Conservation (phyloP, 2,113 vertebrate genomes). For the Periophthalmus modestus region DNA sequence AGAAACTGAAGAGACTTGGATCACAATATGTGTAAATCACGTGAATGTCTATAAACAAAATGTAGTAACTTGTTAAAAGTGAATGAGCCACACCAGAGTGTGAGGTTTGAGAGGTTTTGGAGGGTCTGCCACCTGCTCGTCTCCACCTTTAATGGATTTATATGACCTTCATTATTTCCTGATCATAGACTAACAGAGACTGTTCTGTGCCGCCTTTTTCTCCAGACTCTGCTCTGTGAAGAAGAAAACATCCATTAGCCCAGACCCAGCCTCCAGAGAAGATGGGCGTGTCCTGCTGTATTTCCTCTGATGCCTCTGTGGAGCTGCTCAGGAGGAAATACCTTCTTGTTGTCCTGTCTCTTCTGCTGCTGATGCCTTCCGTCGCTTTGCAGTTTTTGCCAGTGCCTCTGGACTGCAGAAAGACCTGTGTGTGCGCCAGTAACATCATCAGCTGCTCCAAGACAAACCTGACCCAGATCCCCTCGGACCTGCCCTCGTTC, state of each 20-base stretch:
- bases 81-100: too few species aligned
- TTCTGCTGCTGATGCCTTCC: slow-evolving; percentile 50
- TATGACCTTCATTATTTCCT: neutral
- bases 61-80: too few species aligned
- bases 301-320: slow-evolving; percentile 13
- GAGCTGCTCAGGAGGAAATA: slow-evolving; percentile 17
- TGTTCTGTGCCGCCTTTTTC: slow-evolving; percentile 44
- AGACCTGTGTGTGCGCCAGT: slow-evolving; percentile 89
- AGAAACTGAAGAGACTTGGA: neutral
- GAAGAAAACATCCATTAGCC: slow-evolving; percentile 5
- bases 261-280: slow-evolving; percentile 19
- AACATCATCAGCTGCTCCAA: slow-evolving; percentile 93
- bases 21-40: neutral
- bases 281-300: slow-evolving; percentile 37
- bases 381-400: slow-evolving; percentile 34
- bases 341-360: slow-evolving; percentile 38
- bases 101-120: too few species aligned
- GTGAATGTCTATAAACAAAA: too few species aligned
- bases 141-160: neutral
- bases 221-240: slow-evolving; percentile 19
- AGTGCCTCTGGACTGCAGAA: slow-evolving; percentile 77
- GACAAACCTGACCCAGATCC: slow-evolving; percentile 77
- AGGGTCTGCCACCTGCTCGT: too few species aligned
- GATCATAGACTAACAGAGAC: neutral
- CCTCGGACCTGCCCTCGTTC: slow-evolving; percentile 79